Evolutionary conservation across 2,888 invertebrate genomes (phyloP).

Genomic region (Quadriops clusia): DNA sequence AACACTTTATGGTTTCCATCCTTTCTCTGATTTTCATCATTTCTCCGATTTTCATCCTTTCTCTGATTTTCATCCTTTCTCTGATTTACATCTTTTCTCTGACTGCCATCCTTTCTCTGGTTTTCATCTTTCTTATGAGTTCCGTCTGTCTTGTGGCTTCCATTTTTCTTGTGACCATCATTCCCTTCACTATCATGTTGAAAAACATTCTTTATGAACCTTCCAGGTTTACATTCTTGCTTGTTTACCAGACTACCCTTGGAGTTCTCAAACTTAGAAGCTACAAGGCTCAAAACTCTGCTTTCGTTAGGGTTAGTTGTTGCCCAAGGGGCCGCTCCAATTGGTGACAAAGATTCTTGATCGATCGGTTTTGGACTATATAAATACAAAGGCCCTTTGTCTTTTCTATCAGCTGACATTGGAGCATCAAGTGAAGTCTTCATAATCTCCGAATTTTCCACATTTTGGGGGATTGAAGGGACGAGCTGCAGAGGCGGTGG

Average conservation of each 20-base stretch:
- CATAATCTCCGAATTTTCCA: too few relatives aligned
- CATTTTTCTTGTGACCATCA: conserved; percentile 1
- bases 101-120: too few relatives aligned
- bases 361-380: conserved; percentile 33
- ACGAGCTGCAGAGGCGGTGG: conserved; percentile 23
- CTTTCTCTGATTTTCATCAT: conserved; percentile 4
- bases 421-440: too few relatives aligned
- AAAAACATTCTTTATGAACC: too few relatives aligned
- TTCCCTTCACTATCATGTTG: too few relatives aligned
- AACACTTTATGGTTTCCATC: conserved; percentile 1
- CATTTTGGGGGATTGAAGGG: too few relatives aligned
- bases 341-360: conserved; percentile 13
- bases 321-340: conserved; percentile 38
- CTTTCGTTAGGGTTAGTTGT: conserved; percentile 35
- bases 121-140: too few relatives aligned
- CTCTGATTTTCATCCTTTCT: too few relatives aligned
- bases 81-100: too few relatives aligned
- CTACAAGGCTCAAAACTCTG: conserved; percentile 41
- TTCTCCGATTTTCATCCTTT: conserved; percentile 2
- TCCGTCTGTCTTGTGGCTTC: too few relatives aligned
- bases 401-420: too few relatives aligned
- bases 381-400: conserved; percentile 25
- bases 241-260: too few relatives aligned
- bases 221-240: neutral
- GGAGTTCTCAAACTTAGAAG: conserved; percentile 45